A percentile compares a stretch with the other conserved stretches of the same genome.
phyloP scores from a whole-genome alignment of 2,113 vertebrate genomes.

The Grus americana region DNA sequence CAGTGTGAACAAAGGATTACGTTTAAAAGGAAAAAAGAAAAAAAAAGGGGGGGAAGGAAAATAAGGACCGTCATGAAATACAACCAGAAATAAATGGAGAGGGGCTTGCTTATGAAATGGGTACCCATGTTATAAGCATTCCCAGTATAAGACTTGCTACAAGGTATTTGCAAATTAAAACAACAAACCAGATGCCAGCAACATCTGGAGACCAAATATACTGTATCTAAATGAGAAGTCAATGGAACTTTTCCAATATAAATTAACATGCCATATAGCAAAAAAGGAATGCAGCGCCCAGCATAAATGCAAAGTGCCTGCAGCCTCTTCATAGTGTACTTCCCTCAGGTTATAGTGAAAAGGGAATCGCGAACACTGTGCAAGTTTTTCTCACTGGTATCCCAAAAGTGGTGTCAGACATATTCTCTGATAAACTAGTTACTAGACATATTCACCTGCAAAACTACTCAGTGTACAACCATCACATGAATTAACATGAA shows the following conservation, averaged over 20 bases:
- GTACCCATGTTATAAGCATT: neutral
- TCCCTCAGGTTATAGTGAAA: neutral
- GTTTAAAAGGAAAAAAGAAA: neutral
- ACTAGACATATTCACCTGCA: neutral
- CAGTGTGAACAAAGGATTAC: neutral
- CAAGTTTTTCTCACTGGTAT: neutral
- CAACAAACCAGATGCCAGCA: conserved; percentile 11
- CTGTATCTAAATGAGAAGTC: neutral
- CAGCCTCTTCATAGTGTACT: neutral
- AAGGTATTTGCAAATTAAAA: neutral
- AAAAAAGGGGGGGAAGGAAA: neutral
- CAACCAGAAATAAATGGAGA: neutral
- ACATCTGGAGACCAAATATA: conserved; percentile 27
- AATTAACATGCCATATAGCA: neutral
- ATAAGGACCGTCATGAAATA: neutral
- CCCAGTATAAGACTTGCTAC: neutral
- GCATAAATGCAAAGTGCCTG: neutral
- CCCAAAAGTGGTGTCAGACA: neutral
- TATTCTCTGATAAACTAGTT: neutral
- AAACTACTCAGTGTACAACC: neutral
- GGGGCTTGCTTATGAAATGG: neutral
- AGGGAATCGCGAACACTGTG: neutral
- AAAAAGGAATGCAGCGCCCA: neutral
- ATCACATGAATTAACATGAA: neutral
- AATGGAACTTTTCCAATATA: neutral